These are phyloP conservation scores for Dendrocincla fuliginosa DNA, from an alignment of 2,797 vertebrate species.

Conservation along the genomic window DNA sequence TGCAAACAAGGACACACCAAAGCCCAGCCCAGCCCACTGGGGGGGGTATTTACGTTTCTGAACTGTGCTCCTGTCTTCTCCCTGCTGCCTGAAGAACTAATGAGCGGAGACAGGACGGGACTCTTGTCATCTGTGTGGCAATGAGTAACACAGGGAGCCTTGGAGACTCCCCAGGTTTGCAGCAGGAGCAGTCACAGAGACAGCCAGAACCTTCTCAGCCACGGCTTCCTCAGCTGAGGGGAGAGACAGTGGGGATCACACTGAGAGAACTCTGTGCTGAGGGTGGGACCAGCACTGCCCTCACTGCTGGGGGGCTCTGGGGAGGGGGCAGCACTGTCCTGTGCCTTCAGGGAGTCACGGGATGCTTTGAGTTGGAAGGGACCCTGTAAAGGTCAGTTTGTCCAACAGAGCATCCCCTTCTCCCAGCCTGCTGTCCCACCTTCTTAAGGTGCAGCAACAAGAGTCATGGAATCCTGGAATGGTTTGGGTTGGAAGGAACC, in stretches of 20 bases:
- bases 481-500: neutral
- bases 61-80: neutral
- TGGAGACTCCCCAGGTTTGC: neutral
- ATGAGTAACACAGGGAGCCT: neutral
- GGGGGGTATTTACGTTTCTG: neutral
- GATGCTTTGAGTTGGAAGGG: neutral
- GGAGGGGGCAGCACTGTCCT: neutral
- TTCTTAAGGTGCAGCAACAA: neutral
- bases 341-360: neutral
- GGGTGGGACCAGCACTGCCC: accelerated
- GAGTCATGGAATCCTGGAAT: neutral
- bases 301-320: accelerated
- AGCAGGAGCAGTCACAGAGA: neutral
- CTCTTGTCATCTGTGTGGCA: neutral
- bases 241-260: accelerated
- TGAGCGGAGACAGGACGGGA: accelerated
- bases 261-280: neutral
- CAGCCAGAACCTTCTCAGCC: neutral
- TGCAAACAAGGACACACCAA: neutral
- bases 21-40: neutral
- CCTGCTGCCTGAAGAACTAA: neutral
- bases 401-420: neutral
- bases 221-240: neutral
- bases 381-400: neutral
- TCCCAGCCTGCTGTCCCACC: neutral